phyloP scores from a whole-genome alignment of 2,113 vertebrate genomes.

The Salvelinus namaycush region DNA sequence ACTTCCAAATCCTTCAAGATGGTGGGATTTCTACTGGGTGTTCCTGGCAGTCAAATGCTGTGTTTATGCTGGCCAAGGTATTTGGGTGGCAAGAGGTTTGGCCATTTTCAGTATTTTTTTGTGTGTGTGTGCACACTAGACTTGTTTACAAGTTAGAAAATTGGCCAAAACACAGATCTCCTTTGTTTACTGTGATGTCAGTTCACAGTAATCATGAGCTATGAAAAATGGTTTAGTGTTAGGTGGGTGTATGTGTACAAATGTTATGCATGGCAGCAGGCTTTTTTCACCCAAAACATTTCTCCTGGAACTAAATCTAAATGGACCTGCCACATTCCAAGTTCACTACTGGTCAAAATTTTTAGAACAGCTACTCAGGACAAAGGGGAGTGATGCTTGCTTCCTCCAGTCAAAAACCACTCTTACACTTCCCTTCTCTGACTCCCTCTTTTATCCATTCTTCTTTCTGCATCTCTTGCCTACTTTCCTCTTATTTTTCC shows the following conservation, averaged over 20 bases:
- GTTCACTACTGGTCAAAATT: too few relatives aligned
- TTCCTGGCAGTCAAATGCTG: not conserved
- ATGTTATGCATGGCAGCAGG: too few relatives aligned
- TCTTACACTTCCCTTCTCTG: not conserved
- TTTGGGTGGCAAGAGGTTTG: not conserved
- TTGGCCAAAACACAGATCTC: too few relatives aligned
- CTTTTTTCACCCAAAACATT: not conserved
- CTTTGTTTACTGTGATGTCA: not conserved
- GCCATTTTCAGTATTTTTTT: not conserved
- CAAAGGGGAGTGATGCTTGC: not conserved
- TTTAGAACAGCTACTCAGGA: too few relatives aligned
- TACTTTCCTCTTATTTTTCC: not conserved
- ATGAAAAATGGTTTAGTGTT: not conserved
- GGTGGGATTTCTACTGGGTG: not conserved
- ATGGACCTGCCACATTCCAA: not conserved
- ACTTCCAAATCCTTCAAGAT: not conserved
- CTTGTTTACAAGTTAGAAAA: too few relatives aligned
- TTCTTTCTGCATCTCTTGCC: too few relatives aligned
- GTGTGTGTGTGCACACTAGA: not conserved
- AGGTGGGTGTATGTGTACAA: not conserved
- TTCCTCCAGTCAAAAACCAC: not conserved
- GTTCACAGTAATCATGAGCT: not conserved
- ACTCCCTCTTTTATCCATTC: too few relatives aligned
- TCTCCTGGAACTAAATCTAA: not conserved
- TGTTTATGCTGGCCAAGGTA: not conserved